Evolutionary conservation across 2,888 invertebrate genomes (phyloP).

Genomic region (Andrena dorsata): DNA sequence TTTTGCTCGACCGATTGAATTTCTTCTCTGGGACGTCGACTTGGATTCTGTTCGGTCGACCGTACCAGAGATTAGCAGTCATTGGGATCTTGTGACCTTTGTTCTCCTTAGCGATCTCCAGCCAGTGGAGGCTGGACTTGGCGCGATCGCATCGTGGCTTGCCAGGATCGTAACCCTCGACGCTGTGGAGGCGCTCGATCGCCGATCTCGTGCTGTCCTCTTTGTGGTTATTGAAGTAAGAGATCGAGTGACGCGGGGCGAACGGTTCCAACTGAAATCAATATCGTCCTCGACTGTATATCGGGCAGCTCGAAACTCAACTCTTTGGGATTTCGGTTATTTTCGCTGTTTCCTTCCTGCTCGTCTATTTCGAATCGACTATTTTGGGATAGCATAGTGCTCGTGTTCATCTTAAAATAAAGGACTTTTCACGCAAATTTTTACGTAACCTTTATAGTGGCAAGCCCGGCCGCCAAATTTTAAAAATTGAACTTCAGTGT

Average conservation of each 20-base stretch:
- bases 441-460: too few relatives aligned
- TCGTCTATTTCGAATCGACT: too few relatives aligned
- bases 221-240: constrained; percentile 74
- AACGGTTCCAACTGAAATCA: constrained; percentile 74
- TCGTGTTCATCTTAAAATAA: too few relatives aligned
- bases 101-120: constrained; percentile 75
- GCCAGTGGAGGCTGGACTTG: constrained; percentile 72
- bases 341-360: too few relatives aligned
- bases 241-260: constrained; percentile 70
- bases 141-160: constrained; percentile 76
- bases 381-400: too few relatives aligned
- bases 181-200: constrained; percentile 76
- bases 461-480: too few relatives aligned
- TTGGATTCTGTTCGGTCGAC: constrained; percentile 76
- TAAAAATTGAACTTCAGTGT: too few relatives aligned
- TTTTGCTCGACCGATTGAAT: constrained; percentile 69
- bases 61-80: constrained; percentile 75
- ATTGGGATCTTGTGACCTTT: constrained; percentile 72
- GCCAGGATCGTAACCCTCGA: constrained; percentile 71
- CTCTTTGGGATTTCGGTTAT: background rate
- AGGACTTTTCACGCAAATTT: too few relatives aligned
- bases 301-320: background rate
- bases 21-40: constrained; percentile 74
- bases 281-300: constrained; percentile 8
- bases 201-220: constrained; percentile 57